Evolutionary conservation across 2,113 vertebrate genomes (phyloP).

Genomic region (Stigmatopora argus): DNA sequence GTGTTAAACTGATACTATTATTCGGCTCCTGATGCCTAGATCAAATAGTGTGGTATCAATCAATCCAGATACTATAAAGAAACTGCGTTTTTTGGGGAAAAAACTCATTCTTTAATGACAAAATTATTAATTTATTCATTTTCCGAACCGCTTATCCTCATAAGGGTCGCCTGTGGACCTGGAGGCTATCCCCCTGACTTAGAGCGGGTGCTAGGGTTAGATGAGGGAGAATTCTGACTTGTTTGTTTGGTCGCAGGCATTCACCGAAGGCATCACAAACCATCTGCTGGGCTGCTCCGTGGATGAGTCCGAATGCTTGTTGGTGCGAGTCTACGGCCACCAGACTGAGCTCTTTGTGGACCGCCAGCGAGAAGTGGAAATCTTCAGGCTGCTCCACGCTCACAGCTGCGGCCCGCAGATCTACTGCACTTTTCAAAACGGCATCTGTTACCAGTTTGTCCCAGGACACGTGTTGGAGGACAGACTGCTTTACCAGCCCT

Average conservation of each 20-base stretch:
- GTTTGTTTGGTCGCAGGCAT: conserved; percentile 38
- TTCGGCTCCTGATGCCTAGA: not conserved
- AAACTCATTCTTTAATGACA: not conserved
- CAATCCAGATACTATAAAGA: too few relatives aligned
- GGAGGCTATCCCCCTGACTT: too few relatives aligned
- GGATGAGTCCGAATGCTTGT: conserved; percentile 56
- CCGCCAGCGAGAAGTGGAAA: conserved; percentile 65
- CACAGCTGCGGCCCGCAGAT: conserved; percentile 67
- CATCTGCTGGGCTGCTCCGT: conserved; percentile 70
- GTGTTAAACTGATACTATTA: not conserved
- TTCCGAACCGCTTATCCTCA: too few relatives aligned
- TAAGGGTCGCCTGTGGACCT: too few relatives aligned
- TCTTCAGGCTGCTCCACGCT: conserved; percentile 61
- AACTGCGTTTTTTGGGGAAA: too few relatives aligned
- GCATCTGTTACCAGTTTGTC: conserved; percentile 75
- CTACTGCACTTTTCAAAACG: conserved; percentile 75
- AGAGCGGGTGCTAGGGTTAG: too few relatives aligned
- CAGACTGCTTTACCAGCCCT: conserved; percentile 58
- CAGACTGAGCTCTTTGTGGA: conserved; percentile 72
- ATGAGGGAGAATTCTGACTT: not conserved
- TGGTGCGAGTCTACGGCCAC: conserved; percentile 68
- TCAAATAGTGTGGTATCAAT: too few relatives aligned
- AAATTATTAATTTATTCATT: not conserved
- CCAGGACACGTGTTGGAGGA: conserved; percentile 64
- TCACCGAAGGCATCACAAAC: conserved; percentile 76